Evolutionary conservation across 2,888 invertebrate genomes (phyloP).

Genomic region (Sclerodermus sp.): DNA sequence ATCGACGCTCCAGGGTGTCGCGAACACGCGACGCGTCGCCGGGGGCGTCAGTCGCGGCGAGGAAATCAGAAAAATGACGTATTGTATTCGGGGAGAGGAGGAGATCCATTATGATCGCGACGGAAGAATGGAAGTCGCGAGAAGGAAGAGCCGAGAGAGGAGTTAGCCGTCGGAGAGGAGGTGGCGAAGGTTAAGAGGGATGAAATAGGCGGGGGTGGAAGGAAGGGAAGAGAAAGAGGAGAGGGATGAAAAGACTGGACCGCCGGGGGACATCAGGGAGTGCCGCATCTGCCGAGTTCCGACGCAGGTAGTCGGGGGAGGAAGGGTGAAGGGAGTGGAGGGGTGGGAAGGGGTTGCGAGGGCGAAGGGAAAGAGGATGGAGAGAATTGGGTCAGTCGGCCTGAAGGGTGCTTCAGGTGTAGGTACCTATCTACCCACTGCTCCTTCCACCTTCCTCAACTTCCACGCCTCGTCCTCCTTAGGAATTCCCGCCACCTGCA

Average conservation of each 20-base stretch:
- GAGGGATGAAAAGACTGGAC: too few species aligned
- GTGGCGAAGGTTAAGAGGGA: constrained; percentile 10
- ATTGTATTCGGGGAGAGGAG: constrained; percentile 22
- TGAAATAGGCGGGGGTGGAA: too few species aligned
- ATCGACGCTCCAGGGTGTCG: neutral
- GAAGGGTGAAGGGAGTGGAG: constrained; percentile 8
- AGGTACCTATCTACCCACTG: constrained; percentile 30
- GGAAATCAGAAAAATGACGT: constrained; percentile 34
- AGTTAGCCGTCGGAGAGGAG: constrained; percentile 4
- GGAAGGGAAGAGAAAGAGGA: too few species aligned
- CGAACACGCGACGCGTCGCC: too few species aligned
- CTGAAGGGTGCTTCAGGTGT: constrained; percentile 49
- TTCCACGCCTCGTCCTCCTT: neutral
- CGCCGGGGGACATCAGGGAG: neutral
- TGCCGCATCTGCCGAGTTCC: constrained; percentile 24
- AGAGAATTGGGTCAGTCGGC: constrained; percentile 50
- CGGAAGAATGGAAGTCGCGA: constrained; percentile 9
- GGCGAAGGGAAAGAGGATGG: constrained; percentile 3
- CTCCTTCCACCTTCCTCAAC: constrained; percentile 1
- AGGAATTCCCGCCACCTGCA: too few species aligned
- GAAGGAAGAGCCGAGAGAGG: constrained; percentile 1
- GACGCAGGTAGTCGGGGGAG: constrained; percentile 22
- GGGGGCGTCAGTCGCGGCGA: too few species aligned
- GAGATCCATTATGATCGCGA: constrained; percentile 19
- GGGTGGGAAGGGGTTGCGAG: neutral